Conservation (phyloP, 2,113 vertebrate species). For the Actinemys pallida region DNA sequence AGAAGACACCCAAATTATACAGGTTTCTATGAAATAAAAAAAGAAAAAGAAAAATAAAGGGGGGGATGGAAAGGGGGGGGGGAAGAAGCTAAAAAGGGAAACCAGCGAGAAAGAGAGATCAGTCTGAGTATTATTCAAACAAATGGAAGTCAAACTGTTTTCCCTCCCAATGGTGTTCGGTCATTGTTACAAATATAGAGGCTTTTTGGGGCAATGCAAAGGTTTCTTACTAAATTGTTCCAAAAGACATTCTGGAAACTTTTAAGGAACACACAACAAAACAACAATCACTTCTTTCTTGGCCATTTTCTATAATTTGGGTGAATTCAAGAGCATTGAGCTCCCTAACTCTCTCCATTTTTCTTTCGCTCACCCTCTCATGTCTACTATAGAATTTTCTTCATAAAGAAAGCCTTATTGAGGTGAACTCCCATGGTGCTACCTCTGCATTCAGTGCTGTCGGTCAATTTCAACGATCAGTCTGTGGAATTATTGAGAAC, state of each 20-base stretch:
- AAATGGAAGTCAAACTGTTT: neutral
- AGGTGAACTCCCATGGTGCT: neutral
- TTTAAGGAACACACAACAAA: neutral
- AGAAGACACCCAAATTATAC: neutral
- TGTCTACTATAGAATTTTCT: neutral
- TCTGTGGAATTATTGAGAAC: neutral
- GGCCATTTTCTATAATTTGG: slow-evolving; percentile 1
- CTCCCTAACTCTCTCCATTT: neutral
- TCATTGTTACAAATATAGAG: neutral
- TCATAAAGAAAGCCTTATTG: neutral
- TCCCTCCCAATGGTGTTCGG: neutral
- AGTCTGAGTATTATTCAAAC: neutral
- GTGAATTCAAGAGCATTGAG: neutral
- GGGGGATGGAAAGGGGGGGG: neutral
- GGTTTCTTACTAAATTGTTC: neutral
- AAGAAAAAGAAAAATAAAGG: neutral
- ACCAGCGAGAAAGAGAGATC: neutral
- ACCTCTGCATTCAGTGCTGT: neutral
- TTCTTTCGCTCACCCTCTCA: neutral
- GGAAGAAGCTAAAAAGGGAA: neutral
- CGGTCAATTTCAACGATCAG: neutral
- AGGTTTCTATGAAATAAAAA: neutral
- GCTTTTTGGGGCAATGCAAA: neutral
- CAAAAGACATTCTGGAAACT: neutral
- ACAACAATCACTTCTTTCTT: neutral